Conservation (phyloP, 2,888 invertebrate genomes). For the Hetaerina titia region DNA sequence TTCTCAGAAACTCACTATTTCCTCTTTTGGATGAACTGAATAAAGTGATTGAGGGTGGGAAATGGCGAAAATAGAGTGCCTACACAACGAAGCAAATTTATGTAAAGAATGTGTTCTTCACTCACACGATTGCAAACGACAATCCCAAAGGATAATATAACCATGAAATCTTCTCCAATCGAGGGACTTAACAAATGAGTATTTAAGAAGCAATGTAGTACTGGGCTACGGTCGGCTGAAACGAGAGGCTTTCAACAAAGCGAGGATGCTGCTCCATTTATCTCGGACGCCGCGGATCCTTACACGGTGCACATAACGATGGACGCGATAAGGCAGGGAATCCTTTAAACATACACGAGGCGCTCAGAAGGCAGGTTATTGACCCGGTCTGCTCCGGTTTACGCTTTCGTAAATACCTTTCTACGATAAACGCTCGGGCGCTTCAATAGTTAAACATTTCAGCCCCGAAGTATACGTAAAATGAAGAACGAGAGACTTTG, state of each 20-base stretch:
- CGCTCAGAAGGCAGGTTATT: not conserved
- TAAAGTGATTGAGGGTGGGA: not conserved
- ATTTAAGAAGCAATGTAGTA: not conserved
- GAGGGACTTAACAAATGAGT: not conserved
- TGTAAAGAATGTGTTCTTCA: not conserved
- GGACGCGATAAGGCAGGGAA: constrained; percentile 38
- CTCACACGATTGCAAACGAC: constrained; percentile 8
- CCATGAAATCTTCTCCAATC: not conserved
- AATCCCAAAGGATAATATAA: not conserved
- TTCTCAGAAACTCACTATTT: not conserved
- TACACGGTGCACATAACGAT: not conserved
- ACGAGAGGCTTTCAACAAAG: not conserved
- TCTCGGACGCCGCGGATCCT: not conserved
- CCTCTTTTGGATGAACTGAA: not conserved
- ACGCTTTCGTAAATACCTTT: not conserved
- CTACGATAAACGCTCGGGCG: not conserved
- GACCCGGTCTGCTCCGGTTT: not conserved
- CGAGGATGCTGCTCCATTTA: constrained; percentile 45
- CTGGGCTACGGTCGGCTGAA: not conserved
- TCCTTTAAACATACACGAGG: constrained; percentile 38
- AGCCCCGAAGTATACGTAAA: not conserved
- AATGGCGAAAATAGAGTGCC: not conserved
- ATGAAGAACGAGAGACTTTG: not conserved
- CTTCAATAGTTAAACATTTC: not conserved
- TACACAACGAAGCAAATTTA: not conserved